Base-by-base conservation (phyloP, 1,140 invertebrate species). In the Hycleus cichorii region DNA sequence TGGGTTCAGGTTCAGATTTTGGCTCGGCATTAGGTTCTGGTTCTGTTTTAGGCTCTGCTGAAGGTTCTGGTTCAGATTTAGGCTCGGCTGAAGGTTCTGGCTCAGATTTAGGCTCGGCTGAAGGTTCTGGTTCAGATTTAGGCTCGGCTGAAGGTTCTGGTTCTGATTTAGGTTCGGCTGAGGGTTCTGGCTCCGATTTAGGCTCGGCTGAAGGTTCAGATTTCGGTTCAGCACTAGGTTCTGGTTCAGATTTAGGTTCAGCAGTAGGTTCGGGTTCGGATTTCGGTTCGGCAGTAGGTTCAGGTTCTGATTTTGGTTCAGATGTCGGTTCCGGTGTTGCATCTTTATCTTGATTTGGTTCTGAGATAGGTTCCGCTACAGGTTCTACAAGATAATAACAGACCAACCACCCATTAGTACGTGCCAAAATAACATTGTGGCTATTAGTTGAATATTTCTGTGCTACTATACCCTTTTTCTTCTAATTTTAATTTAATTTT, bases 381-480 rank as follows among this genome's bases (percentile, higher is more conserved):
- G 69, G 67, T 64, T 83, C 82, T 63, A 63, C 43, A 59, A 63
- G 43, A 44, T 78, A n/a, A 84, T 72, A 26, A 83, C 76, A 2
- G 88, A 89, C 59, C 63, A 48, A 55, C 62, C 59, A 67, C 63
- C 65, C 50, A 42, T 62, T 45, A 67, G 39, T 46, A 45, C 26
- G 51, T 53, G 51, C 43, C 42, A 52, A 42, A 45, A 18, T 46
- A 53, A 45, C 26, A 32, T 7, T 32, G 47, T 11, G 51, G 39
- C 25, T 32, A 27, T 32, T 32, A 32, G 32, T 32, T 32, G 32
- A 32, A 5, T 32, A 32, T 32, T 32, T 32, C 32, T 32, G 32
- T 32, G 32, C 32, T 32, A 32, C 32, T 32, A 32, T 32, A 32
- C 1, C 32, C 7, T 32, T 32, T 5, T 5, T 5, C 4, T 32